These are phyloP conservation scores for Excalfactoria chinensis DNA, from an alignment of 2,113 vertebrate genomes.

Conservation along the genomic window DNA sequence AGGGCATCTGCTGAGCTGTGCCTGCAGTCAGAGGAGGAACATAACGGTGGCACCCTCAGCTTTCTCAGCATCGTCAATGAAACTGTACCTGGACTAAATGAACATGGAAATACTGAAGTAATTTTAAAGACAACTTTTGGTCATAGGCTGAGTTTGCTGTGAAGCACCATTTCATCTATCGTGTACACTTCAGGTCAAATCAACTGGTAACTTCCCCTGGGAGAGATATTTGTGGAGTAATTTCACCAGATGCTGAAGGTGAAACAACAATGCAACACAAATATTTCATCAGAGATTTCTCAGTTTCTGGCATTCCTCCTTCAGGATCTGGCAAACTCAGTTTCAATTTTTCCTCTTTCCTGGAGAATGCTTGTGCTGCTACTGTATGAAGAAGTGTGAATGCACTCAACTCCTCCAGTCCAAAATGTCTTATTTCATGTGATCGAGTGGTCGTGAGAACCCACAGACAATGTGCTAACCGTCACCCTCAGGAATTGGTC, in stretches of 20 bases:
- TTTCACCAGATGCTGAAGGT: neutral
- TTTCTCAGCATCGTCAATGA: neutral
- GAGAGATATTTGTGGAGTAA: neutral
- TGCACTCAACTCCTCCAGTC: neutral
- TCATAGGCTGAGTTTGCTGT: neutral
- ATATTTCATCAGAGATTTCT: neutral
- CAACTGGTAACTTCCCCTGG: neutral
- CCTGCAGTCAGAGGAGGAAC: neutral
- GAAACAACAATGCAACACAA: neutral
- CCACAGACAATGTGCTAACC: neutral
- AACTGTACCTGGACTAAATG: neutral
- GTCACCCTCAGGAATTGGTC: neutral
- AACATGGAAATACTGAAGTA: neutral
- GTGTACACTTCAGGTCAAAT: neutral
- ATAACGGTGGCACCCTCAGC: neutral
- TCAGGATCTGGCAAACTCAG: neutral
- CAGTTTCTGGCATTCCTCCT: neutral
- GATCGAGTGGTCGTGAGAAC: neutral
- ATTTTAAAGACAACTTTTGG: neutral
- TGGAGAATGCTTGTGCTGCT: neutral
- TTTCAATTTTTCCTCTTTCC: neutral
- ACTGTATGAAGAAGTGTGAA: neutral
- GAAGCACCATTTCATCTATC: neutral
- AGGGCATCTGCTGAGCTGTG: neutral
- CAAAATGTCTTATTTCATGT: neutral